Evolutionary conservation across 2,888 invertebrate genomes (phyloP).

Genomic region (Monoplex corrugatus): DNA sequence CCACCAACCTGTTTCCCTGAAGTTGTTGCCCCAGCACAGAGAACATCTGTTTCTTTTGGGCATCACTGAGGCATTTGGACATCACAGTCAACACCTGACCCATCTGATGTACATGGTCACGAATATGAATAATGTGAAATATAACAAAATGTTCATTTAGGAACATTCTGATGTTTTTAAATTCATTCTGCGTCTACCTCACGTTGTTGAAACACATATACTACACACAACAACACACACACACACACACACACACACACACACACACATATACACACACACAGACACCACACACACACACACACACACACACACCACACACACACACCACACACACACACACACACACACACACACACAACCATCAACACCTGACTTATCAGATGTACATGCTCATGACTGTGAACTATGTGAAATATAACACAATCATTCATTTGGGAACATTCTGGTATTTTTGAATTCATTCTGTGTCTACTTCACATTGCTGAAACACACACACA

Average conservation of each 20-base stretch:
- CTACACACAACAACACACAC: neutral
- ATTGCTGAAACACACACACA: no score
- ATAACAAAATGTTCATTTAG: neutral
- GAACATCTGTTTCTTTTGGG: conserved; percentile 53
- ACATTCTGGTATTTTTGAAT: no score
- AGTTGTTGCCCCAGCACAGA: conserved; percentile 39
- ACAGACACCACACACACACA: no score
- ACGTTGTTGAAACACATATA: neutral
- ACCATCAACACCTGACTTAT: no score
- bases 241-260: neutral
- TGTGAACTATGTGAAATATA: no score
- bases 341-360: no score
- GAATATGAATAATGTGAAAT: neutral
- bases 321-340: neutral
- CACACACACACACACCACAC: neutral
- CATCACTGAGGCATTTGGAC: conserved; percentile 58
- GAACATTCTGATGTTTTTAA: no score
- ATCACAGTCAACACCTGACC: conserved; percentile 67
- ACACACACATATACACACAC: neutral
- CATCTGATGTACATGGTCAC: conserved; percentile 59
- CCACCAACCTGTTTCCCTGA: conserved; percentile 20
- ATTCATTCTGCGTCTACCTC: no score
- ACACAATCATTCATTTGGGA: no score
- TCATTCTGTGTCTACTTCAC: no score
- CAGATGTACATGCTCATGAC: no score